These are phyloP conservation scores for Calameuta filiformis DNA, from an alignment of 2,888 invertebrate genomes.

Conservation along the genomic window DNA sequence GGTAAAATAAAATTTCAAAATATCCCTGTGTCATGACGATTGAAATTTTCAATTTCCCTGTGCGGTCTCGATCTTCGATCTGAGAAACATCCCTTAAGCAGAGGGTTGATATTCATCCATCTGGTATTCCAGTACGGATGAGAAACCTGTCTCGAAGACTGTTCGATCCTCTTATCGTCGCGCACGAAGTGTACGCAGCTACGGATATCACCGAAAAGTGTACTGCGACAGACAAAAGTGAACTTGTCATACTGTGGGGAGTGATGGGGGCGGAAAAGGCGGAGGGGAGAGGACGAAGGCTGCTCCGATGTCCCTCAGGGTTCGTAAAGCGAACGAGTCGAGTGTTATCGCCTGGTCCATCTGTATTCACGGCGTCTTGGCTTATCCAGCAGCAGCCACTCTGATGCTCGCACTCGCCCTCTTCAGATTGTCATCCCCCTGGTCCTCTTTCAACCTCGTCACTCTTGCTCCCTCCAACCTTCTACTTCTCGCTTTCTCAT, in stretches of 20 bases:
- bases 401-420: neutral
- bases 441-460: conserved; percentile 8
- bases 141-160: conserved; percentile 17
- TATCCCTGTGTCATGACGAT: neutral
- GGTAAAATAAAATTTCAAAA: neutral
- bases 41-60: neutral
- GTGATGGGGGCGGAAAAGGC: conserved; percentile 14
- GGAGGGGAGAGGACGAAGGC: conserved; percentile 5
- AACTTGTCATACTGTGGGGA: conserved; percentile 24
- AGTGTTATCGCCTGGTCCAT: conserved; percentile 56
- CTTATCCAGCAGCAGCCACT: conserved; percentile 48
- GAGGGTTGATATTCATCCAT: neutral
- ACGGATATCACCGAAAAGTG: neutral
- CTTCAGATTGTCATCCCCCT: conserved; percentile 1
- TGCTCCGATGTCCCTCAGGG: conserved; percentile 34
- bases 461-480: conserved; percentile 20
- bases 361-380: conserved; percentile 58
- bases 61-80: neutral
- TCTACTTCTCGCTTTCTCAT: neutral
- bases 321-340: conserved; percentile 45
- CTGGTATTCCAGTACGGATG: neutral
- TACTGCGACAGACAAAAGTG: conserved; percentile 41
- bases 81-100: neutral
- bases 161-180: conserved; percentile 29
- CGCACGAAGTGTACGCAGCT: neutral